Conservation (phyloP, 2,888 invertebrate species). For the Agrotis puta region DNA sequence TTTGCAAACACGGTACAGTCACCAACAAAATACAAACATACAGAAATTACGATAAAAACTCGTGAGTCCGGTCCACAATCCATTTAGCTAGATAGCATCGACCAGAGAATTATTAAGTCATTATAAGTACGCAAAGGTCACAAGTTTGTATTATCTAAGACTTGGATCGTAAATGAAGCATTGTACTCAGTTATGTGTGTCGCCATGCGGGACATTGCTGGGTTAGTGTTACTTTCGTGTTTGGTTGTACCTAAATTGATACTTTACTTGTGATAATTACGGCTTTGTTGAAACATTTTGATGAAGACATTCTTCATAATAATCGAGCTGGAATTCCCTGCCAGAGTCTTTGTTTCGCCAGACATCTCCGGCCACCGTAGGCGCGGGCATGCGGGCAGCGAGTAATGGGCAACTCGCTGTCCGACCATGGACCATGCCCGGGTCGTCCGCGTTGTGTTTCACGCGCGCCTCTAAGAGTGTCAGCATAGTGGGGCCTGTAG, state of each 20-base stretch:
- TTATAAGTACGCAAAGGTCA: slow-evolving; percentile 76
- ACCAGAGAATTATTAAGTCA: slow-evolving; percentile 78
- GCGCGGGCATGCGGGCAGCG: no score
- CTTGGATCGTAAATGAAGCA: slow-evolving; percentile 69
- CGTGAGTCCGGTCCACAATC: slow-evolving; percentile 64
- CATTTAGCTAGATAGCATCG: slow-evolving; percentile 75
- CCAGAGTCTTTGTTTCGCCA: no score
- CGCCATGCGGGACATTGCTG: slow-evolving; percentile 47
- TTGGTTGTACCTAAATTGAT: slow-evolving; percentile 33
- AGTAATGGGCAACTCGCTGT: no score
- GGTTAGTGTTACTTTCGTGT: slow-evolving; percentile 21
- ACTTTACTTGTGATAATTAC: slow-evolving; percentile 22
- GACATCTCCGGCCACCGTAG: no score
- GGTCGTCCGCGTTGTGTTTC: no score
- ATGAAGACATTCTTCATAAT: neutral
- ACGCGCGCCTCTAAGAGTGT: no score
- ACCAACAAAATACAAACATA: slow-evolving; percentile 37
- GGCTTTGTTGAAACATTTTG: slow-evolving; percentile 5
- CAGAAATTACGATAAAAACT: slow-evolving; percentile 38
- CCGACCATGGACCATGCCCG: no score
- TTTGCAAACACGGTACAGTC: slow-evolving; percentile 42
- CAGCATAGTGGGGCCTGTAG: no score
- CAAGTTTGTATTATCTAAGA: slow-evolving; percentile 68
- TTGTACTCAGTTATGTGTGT: slow-evolving; percentile 57
- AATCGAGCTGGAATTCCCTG: neutral